phyloP scores from a whole-genome alignment of 2,113 vertebrate genomes.

The Jacana jacana region DNA sequence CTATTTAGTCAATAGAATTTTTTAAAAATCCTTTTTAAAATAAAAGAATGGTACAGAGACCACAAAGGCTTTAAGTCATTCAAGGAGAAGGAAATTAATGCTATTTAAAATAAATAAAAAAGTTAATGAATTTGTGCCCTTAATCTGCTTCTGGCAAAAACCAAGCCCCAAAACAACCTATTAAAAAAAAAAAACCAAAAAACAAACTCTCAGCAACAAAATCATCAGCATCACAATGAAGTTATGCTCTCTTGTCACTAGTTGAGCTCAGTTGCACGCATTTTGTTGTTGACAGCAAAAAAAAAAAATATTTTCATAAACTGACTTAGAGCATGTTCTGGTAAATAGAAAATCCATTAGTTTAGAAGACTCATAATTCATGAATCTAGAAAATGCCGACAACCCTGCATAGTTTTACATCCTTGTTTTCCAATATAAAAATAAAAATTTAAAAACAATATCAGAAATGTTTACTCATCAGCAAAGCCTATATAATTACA shows the following conservation, averaged over 20 bases:
- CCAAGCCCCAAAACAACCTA: too few relatives aligned
- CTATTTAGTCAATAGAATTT: not conserved
- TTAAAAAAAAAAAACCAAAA: not conserved
- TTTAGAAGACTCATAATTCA: not conserved
- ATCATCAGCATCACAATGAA: not conserved
- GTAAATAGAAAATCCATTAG: not conserved
- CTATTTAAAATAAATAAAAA: not conserved
- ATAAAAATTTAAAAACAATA: not conserved
- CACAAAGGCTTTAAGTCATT: not conserved
- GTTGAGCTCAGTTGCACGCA: not conserved
- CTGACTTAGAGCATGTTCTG: not conserved
- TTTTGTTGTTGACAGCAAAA: not conserved
- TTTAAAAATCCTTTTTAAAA: not conserved
- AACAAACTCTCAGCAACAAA: not conserved
- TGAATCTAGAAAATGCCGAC: not conserved
- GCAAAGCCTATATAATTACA: not conserved
- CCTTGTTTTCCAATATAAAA: not conserved
- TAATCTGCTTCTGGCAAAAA: not conserved
- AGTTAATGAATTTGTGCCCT: not conserved
- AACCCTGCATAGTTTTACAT: accelerated
- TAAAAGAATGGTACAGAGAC: not conserved
- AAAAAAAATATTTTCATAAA: not conserved
- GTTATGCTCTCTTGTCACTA: not conserved
- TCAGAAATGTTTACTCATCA: not conserved
- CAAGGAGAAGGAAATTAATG: not conserved